Evolutionary conservation across 2,113 vertebrate species (phyloP).

Genomic region (Cyanoramphus novaezelandiae): DNA sequence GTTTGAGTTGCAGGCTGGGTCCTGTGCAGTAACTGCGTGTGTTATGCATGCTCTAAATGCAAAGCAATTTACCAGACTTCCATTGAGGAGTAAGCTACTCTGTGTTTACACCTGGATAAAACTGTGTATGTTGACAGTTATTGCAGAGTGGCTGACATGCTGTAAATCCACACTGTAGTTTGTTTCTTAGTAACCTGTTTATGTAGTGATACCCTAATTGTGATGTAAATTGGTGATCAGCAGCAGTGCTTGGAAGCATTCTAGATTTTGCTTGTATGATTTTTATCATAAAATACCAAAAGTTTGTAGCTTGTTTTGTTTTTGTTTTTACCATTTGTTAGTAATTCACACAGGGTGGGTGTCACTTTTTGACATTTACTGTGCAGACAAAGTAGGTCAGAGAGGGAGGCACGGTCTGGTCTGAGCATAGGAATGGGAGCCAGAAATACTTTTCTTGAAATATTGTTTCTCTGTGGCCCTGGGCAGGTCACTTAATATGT

Average conservation of each 20-base stretch:
- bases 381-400: slow-evolving; percentile 62
- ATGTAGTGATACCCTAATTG: not conserved
- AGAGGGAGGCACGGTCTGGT: slow-evolving; percentile 8
- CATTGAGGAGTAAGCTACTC: not conserved
- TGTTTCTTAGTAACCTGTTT: slow-evolving; percentile 18
- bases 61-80: not conserved
- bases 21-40: not conserved
- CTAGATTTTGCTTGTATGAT: slow-evolving; percentile 15
- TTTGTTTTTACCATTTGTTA: slow-evolving; percentile 38
- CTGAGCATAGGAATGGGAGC: slow-evolving; percentile 54
- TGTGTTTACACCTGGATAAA: not conserved
- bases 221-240: not conserved
- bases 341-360: slow-evolving; percentile 13
- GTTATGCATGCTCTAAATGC: not conserved
- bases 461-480: not conserved
- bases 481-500: not conserved
- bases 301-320: slow-evolving; percentile 26
- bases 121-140: not conserved
- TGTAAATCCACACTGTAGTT: slow-evolving; percentile 29
- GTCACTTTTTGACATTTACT: slow-evolving; percentile 46
- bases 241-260: not conserved
- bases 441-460: not conserved
- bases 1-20: not conserved
- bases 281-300: slow-evolving; percentile 47
- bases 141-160: not conserved